A percentile compares a stretch with the other conserved stretches of the same genome.
Evolutionary conservation across 2,888 invertebrate genomes (phyloP).

Genomic region (Drosophila peninsularis): DNA sequence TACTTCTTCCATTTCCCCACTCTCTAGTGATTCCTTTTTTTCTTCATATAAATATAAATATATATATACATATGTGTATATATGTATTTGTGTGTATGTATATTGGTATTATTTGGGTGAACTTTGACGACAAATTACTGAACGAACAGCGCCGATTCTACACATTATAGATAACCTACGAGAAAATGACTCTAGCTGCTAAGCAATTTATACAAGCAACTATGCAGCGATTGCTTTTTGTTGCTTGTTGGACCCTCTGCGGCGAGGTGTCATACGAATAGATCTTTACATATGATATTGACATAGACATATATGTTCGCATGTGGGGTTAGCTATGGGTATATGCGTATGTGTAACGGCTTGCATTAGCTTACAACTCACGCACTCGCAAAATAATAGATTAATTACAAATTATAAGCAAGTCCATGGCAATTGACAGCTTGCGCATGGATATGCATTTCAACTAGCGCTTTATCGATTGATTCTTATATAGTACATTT

Average conservation of each 20-base stretch:
- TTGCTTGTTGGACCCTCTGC: conserved; percentile 9
- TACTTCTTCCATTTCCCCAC: conserved; percentile 34
- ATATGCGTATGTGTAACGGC: conserved; percentile 47
- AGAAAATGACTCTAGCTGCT: conserved; percentile 64
- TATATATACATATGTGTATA: conserved; percentile 6
- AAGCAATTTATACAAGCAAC: conserved; percentile 57
- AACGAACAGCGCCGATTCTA: conserved; percentile 44
- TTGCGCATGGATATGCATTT: conserved; percentile 56
- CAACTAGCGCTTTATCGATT: conserved; percentile 53
- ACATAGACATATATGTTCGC: conserved; percentile 33
- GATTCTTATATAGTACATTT: conserved; percentile 56
- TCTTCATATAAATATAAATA: conserved; percentile 46
- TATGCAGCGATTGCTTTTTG: conserved; percentile 25
- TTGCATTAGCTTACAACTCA: conserved; percentile 62
- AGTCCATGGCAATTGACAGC: conserved; percentile 50
- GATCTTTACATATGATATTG: conserved; percentile 48
- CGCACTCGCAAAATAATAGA: conserved; percentile 56
- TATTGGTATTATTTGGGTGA: conserved; percentile 14
- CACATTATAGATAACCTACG: conserved; percentile 58
- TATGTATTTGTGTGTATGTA: conserved; percentile 30
- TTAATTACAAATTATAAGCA: conserved; percentile 66
- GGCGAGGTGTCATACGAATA: conserved; percentile 46
- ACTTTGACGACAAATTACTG: conserved; percentile 35
- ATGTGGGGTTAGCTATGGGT: conserved; percentile 22
- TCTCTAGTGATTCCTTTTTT: conserved; percentile 13